These are phyloP conservation scores for Plemyria rubiginata DNA, from an alignment of 2,888 invertebrate genomes.

Conservation along the genomic window DNA sequence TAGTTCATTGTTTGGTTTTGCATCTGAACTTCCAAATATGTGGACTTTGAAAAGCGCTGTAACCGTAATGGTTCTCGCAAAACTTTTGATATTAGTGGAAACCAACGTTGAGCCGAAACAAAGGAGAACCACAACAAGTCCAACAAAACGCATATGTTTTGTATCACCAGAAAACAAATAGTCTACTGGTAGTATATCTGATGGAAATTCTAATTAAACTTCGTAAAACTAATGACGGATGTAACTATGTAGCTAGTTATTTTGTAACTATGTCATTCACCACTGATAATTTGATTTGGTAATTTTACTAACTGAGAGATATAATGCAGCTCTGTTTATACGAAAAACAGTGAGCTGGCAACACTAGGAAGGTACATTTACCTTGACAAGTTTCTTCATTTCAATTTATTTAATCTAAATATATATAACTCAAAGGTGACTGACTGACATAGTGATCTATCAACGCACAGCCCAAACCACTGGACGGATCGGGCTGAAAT, in stretches of 20 bases:
- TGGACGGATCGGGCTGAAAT: too few species aligned
- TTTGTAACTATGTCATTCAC: neutral
- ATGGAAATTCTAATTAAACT: neutral
- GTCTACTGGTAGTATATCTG: neutral
- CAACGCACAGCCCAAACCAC: too few species aligned
- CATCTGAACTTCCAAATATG: constrained; percentile 26
- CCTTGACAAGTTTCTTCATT: too few species aligned
- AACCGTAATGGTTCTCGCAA: constrained; percentile 44
- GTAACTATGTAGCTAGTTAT: neutral
- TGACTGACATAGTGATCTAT: too few species aligned
- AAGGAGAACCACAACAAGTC: constrained; percentile 44
- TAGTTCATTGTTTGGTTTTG: constrained; percentile 24
- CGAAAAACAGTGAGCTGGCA: too few species aligned
- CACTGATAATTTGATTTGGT: too few species aligned
- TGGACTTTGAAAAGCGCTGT: constrained; percentile 21
- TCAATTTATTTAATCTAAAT: too few species aligned
- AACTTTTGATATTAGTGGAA: constrained; percentile 53
- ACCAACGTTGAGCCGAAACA: constrained; percentile 45
- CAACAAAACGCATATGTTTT: constrained; percentile 37
- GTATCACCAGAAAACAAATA: constrained; percentile 7
- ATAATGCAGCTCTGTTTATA: too few species aligned
- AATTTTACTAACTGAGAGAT: too few species aligned
- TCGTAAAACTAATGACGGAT: neutral
- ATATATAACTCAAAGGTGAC: too few species aligned
- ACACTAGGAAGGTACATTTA: too few species aligned